A percentile compares a stretch with the other conserved stretches of the same genome.
Evolutionary conservation across 2,888 invertebrate species (phyloP).

Genomic region (Lasioglossum oenotherae): DNA sequence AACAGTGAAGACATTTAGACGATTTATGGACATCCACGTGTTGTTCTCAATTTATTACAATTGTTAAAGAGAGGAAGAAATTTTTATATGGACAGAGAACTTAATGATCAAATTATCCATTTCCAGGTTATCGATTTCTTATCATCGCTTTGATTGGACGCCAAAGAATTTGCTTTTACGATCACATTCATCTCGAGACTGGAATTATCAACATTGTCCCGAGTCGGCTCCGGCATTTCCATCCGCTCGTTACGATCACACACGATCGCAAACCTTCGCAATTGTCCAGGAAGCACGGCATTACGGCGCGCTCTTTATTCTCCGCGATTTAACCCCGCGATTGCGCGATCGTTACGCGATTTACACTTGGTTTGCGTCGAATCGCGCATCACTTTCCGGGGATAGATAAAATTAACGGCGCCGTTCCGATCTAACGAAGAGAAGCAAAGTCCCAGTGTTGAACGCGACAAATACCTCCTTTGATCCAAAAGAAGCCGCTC

Average conservation of each 20-base stretch:
- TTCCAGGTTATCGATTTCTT: background rate
- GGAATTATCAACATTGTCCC: background rate
- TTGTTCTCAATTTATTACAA: too few species aligned
- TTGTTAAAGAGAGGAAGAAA: too few species aligned
- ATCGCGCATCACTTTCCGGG: background rate
- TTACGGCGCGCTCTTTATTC: conserved; percentile 3
- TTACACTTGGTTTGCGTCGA: conserved; percentile 6
- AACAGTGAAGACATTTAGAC: too few species aligned
- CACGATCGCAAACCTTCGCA: background rate
- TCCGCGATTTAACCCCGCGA: conserved; percentile 13
- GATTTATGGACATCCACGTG: too few species aligned
- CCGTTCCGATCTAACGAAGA: background rate
- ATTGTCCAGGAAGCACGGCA: background rate
- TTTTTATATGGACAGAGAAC: too few species aligned
- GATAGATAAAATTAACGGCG: background rate
- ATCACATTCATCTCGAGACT: background rate
- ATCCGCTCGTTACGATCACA: background rate
- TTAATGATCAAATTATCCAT: background rate
- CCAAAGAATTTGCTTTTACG: background rate
- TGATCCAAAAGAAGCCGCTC: background rate
- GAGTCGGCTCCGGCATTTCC: background rate
- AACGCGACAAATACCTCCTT: background rate
- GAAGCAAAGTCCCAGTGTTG: background rate
- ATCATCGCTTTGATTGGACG: background rate
- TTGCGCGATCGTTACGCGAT: conserved; percentile 18